Conservation (phyloP, 2,113 vertebrate genomes). For the Dicerorhinus sumatrensis region DNA sequence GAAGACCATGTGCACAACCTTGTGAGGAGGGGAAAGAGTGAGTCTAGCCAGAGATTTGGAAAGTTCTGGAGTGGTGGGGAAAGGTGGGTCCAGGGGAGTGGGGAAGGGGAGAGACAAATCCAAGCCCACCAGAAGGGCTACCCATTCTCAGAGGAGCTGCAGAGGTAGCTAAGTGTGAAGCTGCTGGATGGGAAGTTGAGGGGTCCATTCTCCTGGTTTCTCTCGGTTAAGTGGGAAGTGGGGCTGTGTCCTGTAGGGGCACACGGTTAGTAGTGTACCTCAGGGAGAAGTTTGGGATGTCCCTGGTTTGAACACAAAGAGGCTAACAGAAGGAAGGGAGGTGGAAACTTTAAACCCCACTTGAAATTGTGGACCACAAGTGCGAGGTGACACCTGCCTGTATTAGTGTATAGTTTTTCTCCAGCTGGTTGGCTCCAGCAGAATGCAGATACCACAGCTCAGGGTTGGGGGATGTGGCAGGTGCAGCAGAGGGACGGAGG, state of each 20-base stretch:
- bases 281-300: not conserved
- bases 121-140: not conserved
- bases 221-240: not conserved
- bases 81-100: too few species aligned
- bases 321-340: not conserved
- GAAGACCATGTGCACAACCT: rapidly evolving
- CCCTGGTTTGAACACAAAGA: not conserved
- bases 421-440: not conserved
- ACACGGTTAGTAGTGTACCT: not conserved
- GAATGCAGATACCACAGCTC: rapidly evolving
- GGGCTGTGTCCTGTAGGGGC: not conserved
- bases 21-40: not conserved
- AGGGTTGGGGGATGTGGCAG: rapidly evolving
- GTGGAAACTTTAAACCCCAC: not conserved
- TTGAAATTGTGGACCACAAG: too few species aligned
- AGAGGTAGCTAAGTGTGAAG: not conserved
- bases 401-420: rapidly evolving
- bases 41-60: not conserved
- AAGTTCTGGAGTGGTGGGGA: not conserved
- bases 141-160: not conserved
- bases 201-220: not conserved
- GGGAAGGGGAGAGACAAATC: not conserved
- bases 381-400: too few species aligned
- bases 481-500: rapidly evolving
- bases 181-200: not conserved